Evolutionary conservation across 2,113 vertebrate species (phyloP).

Genomic region (Alexandromys fortis): DNA sequence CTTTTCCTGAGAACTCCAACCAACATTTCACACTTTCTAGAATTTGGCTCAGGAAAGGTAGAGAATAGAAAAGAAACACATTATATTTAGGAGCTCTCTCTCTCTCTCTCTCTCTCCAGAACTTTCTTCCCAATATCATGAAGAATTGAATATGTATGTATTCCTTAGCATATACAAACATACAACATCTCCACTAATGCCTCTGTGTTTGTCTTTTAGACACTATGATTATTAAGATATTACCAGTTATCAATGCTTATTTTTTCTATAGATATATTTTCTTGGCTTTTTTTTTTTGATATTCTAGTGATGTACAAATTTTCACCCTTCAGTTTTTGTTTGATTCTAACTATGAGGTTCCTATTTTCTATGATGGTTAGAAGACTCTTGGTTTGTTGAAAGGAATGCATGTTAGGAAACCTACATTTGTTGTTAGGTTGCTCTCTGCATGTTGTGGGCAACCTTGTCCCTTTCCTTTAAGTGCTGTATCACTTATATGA

Average conservation of each 20-base stretch:
- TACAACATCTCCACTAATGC: neutral
- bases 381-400: neutral
- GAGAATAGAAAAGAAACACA: neutral
- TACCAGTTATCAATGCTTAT: neutral
- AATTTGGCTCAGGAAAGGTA: neutral
- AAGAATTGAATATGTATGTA: neutral
- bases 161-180: neutral
- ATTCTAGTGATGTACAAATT: neutral
- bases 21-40: neutral
- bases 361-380: neutral
- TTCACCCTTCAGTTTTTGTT: neutral
- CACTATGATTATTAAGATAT: neutral
- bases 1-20: neutral
- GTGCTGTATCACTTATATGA: neutral
- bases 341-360: neutral
- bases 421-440: neutral
- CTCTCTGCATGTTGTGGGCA: neutral
- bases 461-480: neutral
- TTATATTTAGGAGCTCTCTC: neutral
- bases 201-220: neutral
- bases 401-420: neutral
- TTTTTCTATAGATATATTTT: neutral
- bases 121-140: neutral
- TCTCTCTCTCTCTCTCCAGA: neutral
- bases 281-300: neutral